Evolutionary conservation across 2,888 invertebrate genomes (phyloP), one percentile per base, ranked within the genome.

Genomic region (Archips xylosteana): DNA sequence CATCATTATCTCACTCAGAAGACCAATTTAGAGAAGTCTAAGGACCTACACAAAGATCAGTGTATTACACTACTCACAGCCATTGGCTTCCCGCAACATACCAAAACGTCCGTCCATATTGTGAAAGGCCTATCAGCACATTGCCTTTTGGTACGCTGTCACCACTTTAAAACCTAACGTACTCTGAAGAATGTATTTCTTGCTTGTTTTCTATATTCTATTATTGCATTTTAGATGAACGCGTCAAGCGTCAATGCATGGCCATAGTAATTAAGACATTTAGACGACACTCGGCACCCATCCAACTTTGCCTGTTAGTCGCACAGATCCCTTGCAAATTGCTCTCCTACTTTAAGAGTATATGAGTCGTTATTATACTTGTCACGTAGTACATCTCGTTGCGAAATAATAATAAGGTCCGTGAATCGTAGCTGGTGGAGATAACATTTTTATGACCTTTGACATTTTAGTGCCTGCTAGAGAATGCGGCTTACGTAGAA

Each of bases 341-440:
- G 68, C 68, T 73, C 62, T 67, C 42, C 32, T 39, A 57, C 68
- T 68, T 34, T 15, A n/a, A 63, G 67, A 62, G 54, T 62, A 45
- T 72, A 67, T 54, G 61, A 64, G 68, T 73, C 63, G 42, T 74
- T 74, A 74, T 69, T 69, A 70, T 54, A 65, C 74, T 45, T 65
- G 74, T 69, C 74, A 74, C 74, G 74, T 74, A 74, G 60, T 70
- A 74, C 69, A 49, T 69, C 73, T 69, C 69, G 68, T 74, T 34
- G 51, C 74, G 65, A 74, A 74, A 74, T 73, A 73, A 73, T 73
- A 73, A 73, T 69, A 73, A 69, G 73, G 73, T 59, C 57, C 63
- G 59, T 65, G 63, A 68, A 72, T 68, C 67, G 67, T 72, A 67
- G 67, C 72, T 49, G 57, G 54, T 59, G 57, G 54, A 73, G 72